Evolutionary conservation across 2,888 invertebrate genomes (phyloP).

Genomic region (Chaetoderma sp.): DNA sequence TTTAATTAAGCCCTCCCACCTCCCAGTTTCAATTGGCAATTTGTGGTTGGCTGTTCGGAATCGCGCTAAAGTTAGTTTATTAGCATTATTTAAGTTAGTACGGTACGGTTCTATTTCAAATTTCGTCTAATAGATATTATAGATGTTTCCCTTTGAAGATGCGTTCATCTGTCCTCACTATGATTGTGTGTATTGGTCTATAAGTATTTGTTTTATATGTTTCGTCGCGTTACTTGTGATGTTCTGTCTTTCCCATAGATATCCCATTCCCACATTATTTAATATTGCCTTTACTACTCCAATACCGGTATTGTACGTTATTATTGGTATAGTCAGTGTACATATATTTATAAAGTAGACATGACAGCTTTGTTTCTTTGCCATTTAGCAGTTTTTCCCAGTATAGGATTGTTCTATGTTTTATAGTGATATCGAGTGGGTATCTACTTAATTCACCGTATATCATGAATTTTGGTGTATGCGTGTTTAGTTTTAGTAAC

Average conservation of each 20-base stretch:
- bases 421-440: slow-evolving; percentile 1
- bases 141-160: no score
- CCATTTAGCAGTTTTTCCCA: slow-evolving; percentile 3
- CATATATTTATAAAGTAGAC: not conserved
- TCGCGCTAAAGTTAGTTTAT: no score
- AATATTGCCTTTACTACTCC: not conserved
- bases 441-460: slow-evolving; percentile 12
- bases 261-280: not conserved
- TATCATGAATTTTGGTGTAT: slow-evolving; percentile 16
- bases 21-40: no score
- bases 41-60: no score
- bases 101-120: no score
- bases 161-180: no score
- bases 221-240: not conserved
- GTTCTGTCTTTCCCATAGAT: not conserved
- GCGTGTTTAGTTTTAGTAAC: slow-evolving; percentile 7
- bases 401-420: not conserved
- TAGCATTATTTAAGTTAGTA: no score
- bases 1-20: no score
- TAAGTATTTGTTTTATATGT: no score
- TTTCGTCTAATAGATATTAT: no score
- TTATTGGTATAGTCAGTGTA: not conserved
- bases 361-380: not conserved
- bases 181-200: no score
- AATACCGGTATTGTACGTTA: not conserved